Evolutionary conservation across 2,113 vertebrate genomes (phyloP).

Genomic region (Furnarius figulus): DNA sequence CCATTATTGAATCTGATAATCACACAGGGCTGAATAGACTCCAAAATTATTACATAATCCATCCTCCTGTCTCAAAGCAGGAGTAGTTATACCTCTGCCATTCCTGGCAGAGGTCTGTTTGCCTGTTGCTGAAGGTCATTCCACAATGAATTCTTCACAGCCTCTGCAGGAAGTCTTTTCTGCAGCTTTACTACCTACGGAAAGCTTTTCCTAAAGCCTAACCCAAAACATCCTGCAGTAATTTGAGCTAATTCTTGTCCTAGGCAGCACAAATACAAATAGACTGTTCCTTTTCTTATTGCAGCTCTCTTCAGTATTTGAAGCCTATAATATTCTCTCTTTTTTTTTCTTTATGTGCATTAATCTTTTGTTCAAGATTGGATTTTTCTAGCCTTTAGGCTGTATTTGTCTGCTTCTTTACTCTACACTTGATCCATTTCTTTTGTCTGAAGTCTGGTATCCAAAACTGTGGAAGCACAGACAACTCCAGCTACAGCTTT

Average conservation of each 20-base stretch:
- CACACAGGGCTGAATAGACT: neutral
- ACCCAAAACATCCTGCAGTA: neutral
- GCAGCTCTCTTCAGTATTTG: neutral
- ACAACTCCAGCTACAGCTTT: neutral
- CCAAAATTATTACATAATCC: neutral
- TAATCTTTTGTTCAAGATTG: neutral
- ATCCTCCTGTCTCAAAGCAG: neutral
- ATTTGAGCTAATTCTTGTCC: neutral
- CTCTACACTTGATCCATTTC: neutral
- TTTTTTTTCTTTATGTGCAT: neutral
- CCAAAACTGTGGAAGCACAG: neutral
- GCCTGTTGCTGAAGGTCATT: neutral
- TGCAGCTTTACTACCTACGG: neutral
- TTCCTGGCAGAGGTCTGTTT: neutral
- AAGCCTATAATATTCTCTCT: neutral
- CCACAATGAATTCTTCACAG: neutral
- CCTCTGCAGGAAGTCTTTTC: neutral
- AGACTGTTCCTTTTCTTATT: neutral
- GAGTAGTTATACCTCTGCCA: neutral
- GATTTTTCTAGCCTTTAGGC: neutral
- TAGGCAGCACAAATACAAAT: neutral
- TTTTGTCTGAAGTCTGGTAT: neutral
- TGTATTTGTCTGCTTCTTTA: neutral
- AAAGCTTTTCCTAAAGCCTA: neutral
- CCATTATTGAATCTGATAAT: neutral